Evolutionary conservation across 1,140 invertebrate genomes (phyloP).

Genomic region (Samia ricini): DNA sequence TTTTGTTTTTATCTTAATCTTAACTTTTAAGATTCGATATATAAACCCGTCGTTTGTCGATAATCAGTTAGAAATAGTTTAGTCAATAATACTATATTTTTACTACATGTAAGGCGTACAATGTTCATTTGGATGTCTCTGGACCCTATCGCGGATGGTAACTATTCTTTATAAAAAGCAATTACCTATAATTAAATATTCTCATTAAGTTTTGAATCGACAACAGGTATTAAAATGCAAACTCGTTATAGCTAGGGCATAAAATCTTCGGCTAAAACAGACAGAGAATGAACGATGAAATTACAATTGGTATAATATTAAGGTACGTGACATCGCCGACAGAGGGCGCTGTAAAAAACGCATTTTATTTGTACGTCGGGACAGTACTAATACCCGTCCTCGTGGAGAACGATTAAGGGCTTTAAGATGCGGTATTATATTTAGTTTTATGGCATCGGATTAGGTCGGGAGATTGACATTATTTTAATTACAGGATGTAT

Average conservation of each 20-base stretch:
- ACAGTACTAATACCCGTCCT: slow-evolving; percentile 33
- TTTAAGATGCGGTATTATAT: slow-evolving; percentile 43
- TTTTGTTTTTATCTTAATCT: no score
- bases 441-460: slow-evolving; percentile 39
- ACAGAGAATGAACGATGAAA: slow-evolving; percentile 34
- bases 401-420: slow-evolving; percentile 40
- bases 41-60: no score
- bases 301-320: slow-evolving; percentile 48
- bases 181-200: not conserved
- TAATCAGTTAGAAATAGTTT: no score
- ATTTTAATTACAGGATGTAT: not conserved
- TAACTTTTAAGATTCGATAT: no score
- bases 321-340: slow-evolving; percentile 33
- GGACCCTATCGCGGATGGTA: no score
- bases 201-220: not conserved
- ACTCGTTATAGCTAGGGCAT: slow-evolving; percentile 12
- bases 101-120: no score
- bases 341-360: slow-evolving; percentile 42
- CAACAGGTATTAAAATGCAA: not conserved
- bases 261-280: slow-evolving; percentile 12
- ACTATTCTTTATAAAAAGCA: no score
- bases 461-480: slow-evolving; percentile 24
- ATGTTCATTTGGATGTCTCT: no score
- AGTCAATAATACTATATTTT: no score
- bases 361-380: slow-evolving; percentile 46